phyloP scores from a whole-genome alignment of 2,888 invertebrate genomes.

The Halictus quadricinctus region DNA sequence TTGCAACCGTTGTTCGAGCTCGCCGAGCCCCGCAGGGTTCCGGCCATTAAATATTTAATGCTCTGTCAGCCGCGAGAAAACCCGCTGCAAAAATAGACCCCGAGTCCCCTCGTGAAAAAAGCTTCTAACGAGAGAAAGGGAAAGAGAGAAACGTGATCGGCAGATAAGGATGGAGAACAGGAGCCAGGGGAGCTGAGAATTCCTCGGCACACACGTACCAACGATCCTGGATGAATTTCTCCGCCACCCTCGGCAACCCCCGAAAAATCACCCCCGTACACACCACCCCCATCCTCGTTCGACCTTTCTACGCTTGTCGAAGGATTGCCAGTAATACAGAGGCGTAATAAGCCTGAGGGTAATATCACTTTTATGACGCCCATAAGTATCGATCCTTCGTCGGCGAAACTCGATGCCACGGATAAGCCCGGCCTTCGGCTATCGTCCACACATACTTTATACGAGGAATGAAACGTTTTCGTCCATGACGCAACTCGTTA shows the following conservation, averaged over 20 bases:
- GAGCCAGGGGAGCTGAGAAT: neutral
- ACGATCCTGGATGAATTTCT: constrained; percentile 33
- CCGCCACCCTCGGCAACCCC: neutral
- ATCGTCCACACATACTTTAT: constrained; percentile 58
- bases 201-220: constrained; percentile 33
- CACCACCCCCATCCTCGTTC: neutral
- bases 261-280: neutral
- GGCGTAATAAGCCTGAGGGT: constrained; percentile 71
- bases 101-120: constrained; percentile 39
- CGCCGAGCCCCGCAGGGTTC: constrained; percentile 48
- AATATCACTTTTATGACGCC: constrained; percentile 72
- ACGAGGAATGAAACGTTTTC: constrained; percentile 38
- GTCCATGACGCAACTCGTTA: constrained; percentile 29
- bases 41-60: constrained; percentile 76
- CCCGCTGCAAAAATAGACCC: constrained; percentile 52
- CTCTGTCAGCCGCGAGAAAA: constrained; percentile 70
- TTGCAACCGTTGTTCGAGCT: constrained; percentile 58
- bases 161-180: neutral
- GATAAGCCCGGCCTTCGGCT: constrained; percentile 67
- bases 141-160: neutral
- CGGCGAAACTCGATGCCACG: constrained; percentile 66
- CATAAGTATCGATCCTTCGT: constrained; percentile 66
- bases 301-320: constrained; percentile 1
- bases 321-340: constrained; percentile 65
- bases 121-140: constrained; percentile 47